phyloP scores from a whole-genome alignment of 2,888 invertebrate species.

The Crioceris asparagi region DNA sequence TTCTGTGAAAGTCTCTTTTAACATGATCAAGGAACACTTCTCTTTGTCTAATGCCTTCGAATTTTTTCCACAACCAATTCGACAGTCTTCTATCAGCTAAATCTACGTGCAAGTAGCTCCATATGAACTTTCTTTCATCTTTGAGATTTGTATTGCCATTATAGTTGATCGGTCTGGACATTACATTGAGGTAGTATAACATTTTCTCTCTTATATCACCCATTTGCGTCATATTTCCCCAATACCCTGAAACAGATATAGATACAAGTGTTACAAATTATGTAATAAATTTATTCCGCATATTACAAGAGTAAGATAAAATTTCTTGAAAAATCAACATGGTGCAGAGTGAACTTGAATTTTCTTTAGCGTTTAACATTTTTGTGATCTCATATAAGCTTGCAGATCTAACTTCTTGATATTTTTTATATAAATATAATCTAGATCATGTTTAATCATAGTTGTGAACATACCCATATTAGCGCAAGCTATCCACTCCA shows the following conservation, averaged over 20 bases:
- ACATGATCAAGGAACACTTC: conserved; percentile 55
- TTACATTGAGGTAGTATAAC: conserved; percentile 88
- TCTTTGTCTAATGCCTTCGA: conserved; percentile 70
- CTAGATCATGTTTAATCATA: too few relatives aligned
- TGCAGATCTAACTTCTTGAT: too few relatives aligned
- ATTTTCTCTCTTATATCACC: conserved; percentile 93
- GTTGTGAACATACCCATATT: conserved; percentile 70
- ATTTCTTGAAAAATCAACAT: too few relatives aligned
- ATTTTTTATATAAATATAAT: too few relatives aligned
- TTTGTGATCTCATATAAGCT: too few relatives aligned
- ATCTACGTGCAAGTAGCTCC: conserved; percentile 97
- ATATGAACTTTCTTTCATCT: conserved; percentile 66
- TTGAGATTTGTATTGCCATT: conserved; percentile 50
- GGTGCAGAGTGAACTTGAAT: too few relatives aligned
- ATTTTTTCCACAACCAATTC: conserved; percentile 81
- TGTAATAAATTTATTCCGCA: too few relatives aligned
- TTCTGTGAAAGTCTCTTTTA: conserved; percentile 38
- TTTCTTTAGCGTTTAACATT: too few relatives aligned
- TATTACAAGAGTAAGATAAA: too few relatives aligned
- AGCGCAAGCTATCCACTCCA: conserved; percentile 95
- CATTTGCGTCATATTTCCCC: conserved; percentile 87
- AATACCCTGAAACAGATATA: conserved; percentile 60
- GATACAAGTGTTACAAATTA: too few relatives aligned
- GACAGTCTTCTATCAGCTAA: conserved; percentile 81
- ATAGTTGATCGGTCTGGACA: conserved; percentile 89